Conservation (phyloP, 2,113 vertebrate genomes). For the Nothoprocta pentlandii region DNA sequence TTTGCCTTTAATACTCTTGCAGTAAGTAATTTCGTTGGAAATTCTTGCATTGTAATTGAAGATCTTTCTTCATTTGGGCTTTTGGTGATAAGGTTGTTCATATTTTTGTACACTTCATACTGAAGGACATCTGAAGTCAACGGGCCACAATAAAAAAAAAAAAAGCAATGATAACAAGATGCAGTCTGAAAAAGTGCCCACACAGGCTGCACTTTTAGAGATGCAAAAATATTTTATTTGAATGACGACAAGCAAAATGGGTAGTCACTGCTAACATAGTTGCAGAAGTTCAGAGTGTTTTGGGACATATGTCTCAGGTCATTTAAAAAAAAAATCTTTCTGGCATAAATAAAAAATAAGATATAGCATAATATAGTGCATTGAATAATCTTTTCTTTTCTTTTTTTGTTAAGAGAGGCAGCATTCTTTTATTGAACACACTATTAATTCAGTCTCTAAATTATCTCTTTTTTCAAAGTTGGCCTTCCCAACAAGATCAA, state of each 20-base stretch:
- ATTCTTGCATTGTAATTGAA: background rate
- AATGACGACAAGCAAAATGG: background rate
- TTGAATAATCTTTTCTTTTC: background rate
- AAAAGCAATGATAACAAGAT: background rate
- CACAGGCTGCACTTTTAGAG: background rate
- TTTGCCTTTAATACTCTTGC: background rate
- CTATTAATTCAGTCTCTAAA: background rate
- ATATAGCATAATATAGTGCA: background rate
- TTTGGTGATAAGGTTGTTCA: background rate
- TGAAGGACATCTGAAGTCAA: background rate
- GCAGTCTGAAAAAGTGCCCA: background rate
- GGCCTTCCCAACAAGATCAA: background rate
- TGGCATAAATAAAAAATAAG: background rate
- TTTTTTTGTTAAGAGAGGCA: background rate
- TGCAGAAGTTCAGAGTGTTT: background rate
- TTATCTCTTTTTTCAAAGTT: background rate
- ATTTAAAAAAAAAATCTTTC: background rate
- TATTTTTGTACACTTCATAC: background rate
- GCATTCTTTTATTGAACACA: background rate
- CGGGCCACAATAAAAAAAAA: background rate
- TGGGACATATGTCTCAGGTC: background rate
- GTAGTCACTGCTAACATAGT: background rate
- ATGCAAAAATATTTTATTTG: background rate
- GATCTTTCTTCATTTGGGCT: background rate
- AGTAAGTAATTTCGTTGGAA: background rate